Evolutionary conservation across 2,888 invertebrate genomes (phyloP).

Genomic region (Crocallis elinguaria): DNA sequence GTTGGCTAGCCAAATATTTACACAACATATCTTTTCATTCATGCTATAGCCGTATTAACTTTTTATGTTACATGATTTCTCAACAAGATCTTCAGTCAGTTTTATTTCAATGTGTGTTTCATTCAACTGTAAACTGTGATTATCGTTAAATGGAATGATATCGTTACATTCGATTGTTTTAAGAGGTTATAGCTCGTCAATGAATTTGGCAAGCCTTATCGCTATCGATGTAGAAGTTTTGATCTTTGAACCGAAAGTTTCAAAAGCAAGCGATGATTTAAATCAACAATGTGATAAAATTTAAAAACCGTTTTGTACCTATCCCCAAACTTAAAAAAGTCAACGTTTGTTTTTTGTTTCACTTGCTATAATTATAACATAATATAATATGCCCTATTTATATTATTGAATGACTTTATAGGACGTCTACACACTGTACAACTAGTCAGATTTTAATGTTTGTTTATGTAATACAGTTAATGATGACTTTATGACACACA

Average conservation of each 20-base stretch:
- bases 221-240: not conserved
- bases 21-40: not conserved
- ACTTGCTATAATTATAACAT: too few species aligned
- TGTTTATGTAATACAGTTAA: conserved; percentile 5
- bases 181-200: conserved; percentile 7
- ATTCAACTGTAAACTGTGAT: conserved; percentile 19
- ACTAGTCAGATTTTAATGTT: not conserved
- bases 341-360: too few species aligned
- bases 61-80: conserved; percentile 5
- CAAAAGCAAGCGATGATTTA: too few species aligned
- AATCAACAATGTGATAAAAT: too few species aligned
- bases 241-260: too few species aligned
- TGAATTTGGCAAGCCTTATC: conserved; percentile 17
- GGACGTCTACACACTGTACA: not conserved
- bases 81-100: conserved; percentile 1
- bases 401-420: too few species aligned
- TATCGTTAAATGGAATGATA: conserved; percentile 17
- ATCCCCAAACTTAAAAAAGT: too few species aligned
- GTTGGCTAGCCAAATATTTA: not conserved
- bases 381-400: too few species aligned
- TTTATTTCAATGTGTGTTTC: conserved; percentile 17
- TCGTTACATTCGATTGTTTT: conserved; percentile 12
- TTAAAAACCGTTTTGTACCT: too few species aligned
- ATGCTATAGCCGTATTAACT: not conserved
- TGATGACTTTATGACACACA: conserved; percentile 2